Evolutionary conservation across 2,888 invertebrate genomes (phyloP).

Genomic region (Dasypogon diadema): DNA sequence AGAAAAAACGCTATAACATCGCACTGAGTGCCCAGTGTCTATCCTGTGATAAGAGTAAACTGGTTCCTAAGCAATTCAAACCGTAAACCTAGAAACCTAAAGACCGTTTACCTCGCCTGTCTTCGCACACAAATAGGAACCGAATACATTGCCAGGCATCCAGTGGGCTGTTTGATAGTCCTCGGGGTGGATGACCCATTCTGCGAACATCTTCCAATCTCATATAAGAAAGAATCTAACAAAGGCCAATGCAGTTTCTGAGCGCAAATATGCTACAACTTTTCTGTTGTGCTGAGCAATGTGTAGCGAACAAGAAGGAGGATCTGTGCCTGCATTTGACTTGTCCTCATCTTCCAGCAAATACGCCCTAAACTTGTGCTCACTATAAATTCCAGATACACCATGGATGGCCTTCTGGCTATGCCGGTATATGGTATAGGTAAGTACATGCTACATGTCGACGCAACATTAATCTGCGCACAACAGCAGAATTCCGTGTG

Average conservation of each 20-base stretch:
- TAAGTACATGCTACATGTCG: background rate
- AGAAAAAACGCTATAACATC: conserved; percentile 3
- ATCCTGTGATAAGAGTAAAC: conserved; percentile 10
- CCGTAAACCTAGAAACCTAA: conserved; percentile 49
- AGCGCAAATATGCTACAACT: conserved; percentile 2
- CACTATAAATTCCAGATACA: conserved; percentile 13
- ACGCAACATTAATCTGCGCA: conserved; percentile 36
- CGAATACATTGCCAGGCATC: background rate
- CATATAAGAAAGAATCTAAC: background rate
- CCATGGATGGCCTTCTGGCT: conserved; percentile 1
- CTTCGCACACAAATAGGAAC: background rate
- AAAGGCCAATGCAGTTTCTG: conserved; percentile 15
- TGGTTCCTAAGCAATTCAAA: conserved; percentile 37
- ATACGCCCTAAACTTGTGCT: background rate
- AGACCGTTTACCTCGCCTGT: conserved; percentile 30
- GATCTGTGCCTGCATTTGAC: too few species aligned
- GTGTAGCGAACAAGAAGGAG: background rate
- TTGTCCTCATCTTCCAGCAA: background rate
- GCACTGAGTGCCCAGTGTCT: background rate
- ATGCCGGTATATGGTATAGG: too few species aligned
- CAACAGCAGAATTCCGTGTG: conserved; percentile 11
- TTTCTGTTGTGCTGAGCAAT: background rate
- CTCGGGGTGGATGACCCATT: conserved; percentile 42
- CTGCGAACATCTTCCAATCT: background rate
- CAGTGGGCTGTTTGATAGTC: background rate